phyloP scores from a whole-genome alignment of 2,888 invertebrate species.

The Cepaea hortensis region DNA sequence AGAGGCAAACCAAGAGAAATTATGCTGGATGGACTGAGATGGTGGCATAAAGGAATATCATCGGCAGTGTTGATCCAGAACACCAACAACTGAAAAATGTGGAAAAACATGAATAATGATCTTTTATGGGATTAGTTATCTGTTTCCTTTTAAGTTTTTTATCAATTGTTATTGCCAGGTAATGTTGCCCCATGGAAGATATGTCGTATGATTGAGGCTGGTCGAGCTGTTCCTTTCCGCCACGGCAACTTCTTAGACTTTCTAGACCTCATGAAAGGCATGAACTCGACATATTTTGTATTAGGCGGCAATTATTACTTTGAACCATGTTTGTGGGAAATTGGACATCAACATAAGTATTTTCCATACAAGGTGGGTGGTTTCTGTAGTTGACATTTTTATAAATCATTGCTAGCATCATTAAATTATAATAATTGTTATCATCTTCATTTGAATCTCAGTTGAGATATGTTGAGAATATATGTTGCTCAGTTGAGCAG shows the following conservation, averaged over 20 bases:
- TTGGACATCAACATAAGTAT: slow-evolving; percentile 14
- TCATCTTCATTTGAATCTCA: too few species aligned
- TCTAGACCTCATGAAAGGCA: background rate
- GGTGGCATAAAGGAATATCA: too few species aligned
- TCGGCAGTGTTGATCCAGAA: too few species aligned
- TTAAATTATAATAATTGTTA: too few species aligned
- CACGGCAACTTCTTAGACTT: slow-evolving; percentile 34
- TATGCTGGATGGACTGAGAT: too few species aligned
- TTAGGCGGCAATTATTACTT: slow-evolving; percentile 45
- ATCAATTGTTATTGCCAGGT: background rate
- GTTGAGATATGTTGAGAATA: too few species aligned
- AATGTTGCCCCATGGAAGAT: slow-evolving; percentile 40
- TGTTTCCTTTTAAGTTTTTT: background rate
- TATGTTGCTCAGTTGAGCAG: too few species aligned
- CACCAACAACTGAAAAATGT: too few species aligned
- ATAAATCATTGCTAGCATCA: too few species aligned
- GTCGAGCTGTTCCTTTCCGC: slow-evolving; percentile 33
- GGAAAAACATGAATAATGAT: too few species aligned
- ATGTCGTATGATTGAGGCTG: slow-evolving; percentile 44
- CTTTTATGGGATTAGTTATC: background rate
- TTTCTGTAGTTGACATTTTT: too few species aligned
- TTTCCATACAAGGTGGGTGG: slow-evolving; percentile 44
- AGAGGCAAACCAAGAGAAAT: too few species aligned
- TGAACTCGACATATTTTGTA: background rate
- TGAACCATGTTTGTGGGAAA: slow-evolving; percentile 43